Conservation (phyloP, 2,797 vertebrate species). For the Taeniopygia guttata region DNA sequence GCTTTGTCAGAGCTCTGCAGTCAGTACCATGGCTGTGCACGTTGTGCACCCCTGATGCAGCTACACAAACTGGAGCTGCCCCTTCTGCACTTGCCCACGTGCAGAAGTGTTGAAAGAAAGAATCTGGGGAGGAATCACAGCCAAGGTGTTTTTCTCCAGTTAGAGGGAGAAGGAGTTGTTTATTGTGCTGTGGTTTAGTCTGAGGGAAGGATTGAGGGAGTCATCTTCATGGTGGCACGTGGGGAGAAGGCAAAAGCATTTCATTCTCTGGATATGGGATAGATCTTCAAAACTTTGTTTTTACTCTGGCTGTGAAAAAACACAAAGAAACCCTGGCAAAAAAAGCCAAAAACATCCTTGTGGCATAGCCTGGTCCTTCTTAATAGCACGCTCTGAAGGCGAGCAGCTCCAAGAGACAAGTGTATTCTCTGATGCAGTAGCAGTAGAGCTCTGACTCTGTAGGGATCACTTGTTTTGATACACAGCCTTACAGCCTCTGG, state of each 20-base stretch:
- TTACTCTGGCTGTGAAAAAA: background rate
- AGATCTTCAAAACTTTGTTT: background rate
- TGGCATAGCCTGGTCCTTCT: background rate
- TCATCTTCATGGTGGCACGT: accelerated
- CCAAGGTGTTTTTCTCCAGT: background rate
- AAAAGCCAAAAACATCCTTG: accelerated
- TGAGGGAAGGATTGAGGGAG: background rate
- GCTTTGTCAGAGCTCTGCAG: background rate
- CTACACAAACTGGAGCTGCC: background rate
- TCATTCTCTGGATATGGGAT: background rate
- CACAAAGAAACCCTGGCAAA: background rate
- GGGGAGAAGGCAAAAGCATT: background rate
- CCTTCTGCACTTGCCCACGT: background rate
- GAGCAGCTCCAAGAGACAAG: background rate
- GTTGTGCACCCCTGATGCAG: background rate
- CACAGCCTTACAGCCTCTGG: background rate
- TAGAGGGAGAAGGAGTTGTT: background rate
- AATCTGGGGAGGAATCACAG: background rate
- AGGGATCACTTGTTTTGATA: background rate
- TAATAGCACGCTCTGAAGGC: background rate
- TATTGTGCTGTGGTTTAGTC: background rate
- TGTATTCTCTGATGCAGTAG: background rate
- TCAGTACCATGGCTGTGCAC: background rate
- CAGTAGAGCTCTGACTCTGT: background rate
- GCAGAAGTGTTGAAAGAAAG: background rate